Evolutionary conservation across 2,888 invertebrate genomes (phyloP).

Genomic region (Ormyrus rosae): DNA sequence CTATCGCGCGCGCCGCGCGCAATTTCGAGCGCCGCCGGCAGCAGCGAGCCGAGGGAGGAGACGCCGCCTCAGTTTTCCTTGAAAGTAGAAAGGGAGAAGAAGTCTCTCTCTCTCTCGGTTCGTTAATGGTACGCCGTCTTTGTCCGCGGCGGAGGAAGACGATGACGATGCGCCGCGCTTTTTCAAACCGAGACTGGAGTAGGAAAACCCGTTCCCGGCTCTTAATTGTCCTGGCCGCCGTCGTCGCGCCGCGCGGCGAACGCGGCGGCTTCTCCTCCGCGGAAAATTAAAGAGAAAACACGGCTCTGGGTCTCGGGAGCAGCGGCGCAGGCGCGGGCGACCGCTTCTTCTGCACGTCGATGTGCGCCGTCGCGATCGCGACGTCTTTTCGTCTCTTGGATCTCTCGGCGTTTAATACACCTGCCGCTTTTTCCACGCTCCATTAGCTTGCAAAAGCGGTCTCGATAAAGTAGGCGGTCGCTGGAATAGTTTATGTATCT

Average conservation of each 20-base stretch:
- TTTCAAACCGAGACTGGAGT: neutral
- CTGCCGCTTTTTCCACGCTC: no score
- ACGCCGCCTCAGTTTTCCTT: conserved; percentile 12
- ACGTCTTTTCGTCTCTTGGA: no score
- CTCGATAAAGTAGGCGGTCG: no score
- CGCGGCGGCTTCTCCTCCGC: neutral
- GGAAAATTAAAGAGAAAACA: conserved; percentile 1
- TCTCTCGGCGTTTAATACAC: no score
- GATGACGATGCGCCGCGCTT: neutral
- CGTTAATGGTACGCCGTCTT: neutral
- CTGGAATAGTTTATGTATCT: no score
- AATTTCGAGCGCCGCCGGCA: neutral
- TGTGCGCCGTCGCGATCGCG: no score
- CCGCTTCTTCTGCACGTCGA: no score
- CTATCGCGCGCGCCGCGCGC: neutral
- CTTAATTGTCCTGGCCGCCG: no score
- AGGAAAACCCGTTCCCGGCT: no score
- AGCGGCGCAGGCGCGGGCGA: no score
- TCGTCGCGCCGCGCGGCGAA: neutral
- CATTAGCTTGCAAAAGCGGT: no score
- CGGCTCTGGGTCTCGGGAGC: no score
- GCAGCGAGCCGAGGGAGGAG: neutral
- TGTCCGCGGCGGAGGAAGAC: neutral
- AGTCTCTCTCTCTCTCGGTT: neutral
- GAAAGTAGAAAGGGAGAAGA: conserved; percentile 12